Percentiles rank a stretch among this genome's conserved stretches.
These are phyloP conservation scores for Ivindomyrus marchei DNA, from an alignment of 2,113 vertebrate species.

Conservation along the genomic window DNA sequence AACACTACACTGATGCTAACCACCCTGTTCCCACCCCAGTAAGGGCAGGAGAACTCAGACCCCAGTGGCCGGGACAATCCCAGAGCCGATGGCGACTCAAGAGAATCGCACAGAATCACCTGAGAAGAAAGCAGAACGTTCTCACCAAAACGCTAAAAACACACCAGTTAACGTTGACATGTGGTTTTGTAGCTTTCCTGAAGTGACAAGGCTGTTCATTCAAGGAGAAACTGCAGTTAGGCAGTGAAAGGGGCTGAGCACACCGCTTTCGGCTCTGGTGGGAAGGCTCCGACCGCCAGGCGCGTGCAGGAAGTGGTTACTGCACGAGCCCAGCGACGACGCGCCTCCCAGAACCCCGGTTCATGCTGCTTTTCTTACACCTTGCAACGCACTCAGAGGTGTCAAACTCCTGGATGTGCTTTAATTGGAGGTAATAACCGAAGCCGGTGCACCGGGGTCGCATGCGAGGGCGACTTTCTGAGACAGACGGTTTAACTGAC, in stretches of 20 bases:
- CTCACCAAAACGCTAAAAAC: neutral
- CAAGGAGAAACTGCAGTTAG: slow-evolving; percentile 9
- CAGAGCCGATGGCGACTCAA: neutral
- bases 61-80: neutral
- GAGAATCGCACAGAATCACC: neutral
- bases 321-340: neutral
- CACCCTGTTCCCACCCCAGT: neutral
- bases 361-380: neutral
- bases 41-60: neutral
- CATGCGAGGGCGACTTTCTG: neutral
- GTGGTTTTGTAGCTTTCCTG: neutral
- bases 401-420: neutral
- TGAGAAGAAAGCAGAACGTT: neutral
- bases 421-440: neutral
- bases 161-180: neutral
- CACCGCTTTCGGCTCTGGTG: neutral
- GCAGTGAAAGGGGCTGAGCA: neutral
- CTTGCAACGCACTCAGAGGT: neutral
- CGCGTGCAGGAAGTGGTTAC: neutral
- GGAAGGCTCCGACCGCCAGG: neutral
- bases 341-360: neutral
- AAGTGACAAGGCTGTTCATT: neutral
- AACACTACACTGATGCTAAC: neutral
- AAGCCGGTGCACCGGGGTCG: neutral
- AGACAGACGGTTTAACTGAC: neutral